A percentile compares a stretch with the other conserved stretches of the same genome.
Conservation (phyloP, 2,888 invertebrate genomes). For the Tipula helvola region DNA sequence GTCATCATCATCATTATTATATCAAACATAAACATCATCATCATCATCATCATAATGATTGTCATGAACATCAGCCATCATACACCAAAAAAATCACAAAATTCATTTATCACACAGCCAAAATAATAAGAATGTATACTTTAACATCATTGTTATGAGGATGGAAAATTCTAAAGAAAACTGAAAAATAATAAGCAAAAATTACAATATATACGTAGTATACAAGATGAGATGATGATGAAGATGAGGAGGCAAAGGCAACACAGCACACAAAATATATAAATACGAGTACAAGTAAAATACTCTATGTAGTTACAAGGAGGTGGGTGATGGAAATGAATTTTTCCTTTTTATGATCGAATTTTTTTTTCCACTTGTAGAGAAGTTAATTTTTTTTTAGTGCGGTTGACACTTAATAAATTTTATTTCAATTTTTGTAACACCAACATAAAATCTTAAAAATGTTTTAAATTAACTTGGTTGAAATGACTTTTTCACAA, state of each 20-base stretch:
- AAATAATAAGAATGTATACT: background rate
- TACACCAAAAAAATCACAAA: background rate
- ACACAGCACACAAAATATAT: background rate
- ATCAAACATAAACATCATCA: background rate
- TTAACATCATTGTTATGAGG: constrained; percentile 4
- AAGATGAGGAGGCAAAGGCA: background rate
- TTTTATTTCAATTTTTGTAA: background rate
- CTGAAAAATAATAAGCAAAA: background rate
- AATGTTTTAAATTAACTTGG: background rate
- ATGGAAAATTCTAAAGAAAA: background rate
- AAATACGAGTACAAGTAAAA: background rate
- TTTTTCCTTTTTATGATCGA: background rate
- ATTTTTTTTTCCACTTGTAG: background rate
- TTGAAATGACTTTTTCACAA: background rate
- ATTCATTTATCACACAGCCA: constrained; percentile 4
- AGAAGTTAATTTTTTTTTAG: background rate
- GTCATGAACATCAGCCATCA: constrained; percentile 4
- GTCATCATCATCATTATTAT: constrained; percentile 4
- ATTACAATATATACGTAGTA: background rate
- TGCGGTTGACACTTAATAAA: background rate
- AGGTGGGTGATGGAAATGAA: background rate
- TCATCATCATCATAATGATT: background rate
- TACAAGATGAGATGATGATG: background rate
- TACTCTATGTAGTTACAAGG: background rate
- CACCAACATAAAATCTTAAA: background rate